Percentiles rank a stretch among this genome's conserved stretches.
Conservation (phyloP, 2,888 invertebrate species). For the Chorisops tibialis region DNA sequence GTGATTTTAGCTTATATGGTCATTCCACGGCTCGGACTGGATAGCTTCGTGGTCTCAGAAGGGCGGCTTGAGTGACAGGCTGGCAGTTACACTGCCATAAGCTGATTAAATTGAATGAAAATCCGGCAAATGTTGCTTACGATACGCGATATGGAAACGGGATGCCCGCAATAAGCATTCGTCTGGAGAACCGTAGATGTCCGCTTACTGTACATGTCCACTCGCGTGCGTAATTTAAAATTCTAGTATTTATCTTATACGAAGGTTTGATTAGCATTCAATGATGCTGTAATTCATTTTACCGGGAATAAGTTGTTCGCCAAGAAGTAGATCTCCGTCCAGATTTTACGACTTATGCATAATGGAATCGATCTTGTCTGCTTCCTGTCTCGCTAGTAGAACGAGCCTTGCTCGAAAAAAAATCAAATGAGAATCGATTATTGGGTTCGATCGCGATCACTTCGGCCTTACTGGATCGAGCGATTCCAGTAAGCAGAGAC, state of each 20-base stretch:
- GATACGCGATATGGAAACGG: too few relatives aligned
- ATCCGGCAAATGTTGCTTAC: too few relatives aligned
- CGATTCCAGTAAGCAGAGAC: too few relatives aligned
- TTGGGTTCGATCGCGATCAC: slow-evolving; percentile 11
- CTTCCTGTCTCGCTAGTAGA: slow-evolving; percentile 31
- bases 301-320: slow-evolving; percentile 31
- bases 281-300: slow-evolving; percentile 34
- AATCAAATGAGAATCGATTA: slow-evolving; percentile 31
- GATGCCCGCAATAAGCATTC: too few relatives aligned
- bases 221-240: slow-evolving; percentile 31
- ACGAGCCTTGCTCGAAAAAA: slow-evolving; percentile 16
- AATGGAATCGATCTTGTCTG: slow-evolving; percentile 34
- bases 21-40: too few relatives aligned
- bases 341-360: slow-evolving; percentile 30
- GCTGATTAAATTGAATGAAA: too few relatives aligned
- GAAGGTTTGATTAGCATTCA: slow-evolving; percentile 34
- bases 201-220: neutral
- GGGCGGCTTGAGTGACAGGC: too few relatives aligned
- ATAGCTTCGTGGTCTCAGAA: too few relatives aligned
- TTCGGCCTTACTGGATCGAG: too few relatives aligned
- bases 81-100: too few relatives aligned
- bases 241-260: slow-evolving; percentile 29
- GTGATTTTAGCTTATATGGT: too few relatives aligned
- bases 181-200: too few relatives aligned
- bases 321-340: slow-evolving; percentile 29